Percentiles rank a stretch among this genome's conserved stretches.
These are phyloP conservation scores for Cossypha caffra DNA, from an alignment of 2,797 vertebrate species.

Conservation along the genomic window DNA sequence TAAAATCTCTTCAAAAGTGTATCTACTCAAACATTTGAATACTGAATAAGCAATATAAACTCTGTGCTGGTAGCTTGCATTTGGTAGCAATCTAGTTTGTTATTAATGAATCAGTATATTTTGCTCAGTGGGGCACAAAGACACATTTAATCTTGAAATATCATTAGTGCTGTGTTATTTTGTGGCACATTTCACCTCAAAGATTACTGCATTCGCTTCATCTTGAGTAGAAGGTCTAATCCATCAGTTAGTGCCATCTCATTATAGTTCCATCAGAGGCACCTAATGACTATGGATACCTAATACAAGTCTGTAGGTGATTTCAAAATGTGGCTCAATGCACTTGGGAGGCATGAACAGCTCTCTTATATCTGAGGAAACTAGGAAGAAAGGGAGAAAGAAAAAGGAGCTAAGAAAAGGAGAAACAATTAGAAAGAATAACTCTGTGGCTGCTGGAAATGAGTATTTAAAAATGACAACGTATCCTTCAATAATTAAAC, in stretches of 20 bases:
- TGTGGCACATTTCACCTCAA: constrained; percentile 13
- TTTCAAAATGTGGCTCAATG: neutral
- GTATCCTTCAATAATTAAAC: neutral
- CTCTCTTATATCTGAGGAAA: neutral
- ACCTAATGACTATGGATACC: neutral
- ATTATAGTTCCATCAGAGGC: neutral
- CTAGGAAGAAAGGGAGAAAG: neutral
- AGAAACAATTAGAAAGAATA: neutral
- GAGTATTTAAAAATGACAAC: neutral
- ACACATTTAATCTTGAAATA: constrained; percentile 4
- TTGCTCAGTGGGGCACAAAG: neutral
- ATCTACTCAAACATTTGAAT: neutral
- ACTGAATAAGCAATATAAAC: neutral
- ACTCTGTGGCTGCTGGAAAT: neutral
- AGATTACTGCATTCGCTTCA: neutral
- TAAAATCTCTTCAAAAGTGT: neutral
- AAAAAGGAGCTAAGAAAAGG: neutral
- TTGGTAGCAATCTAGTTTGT: constrained; percentile 4
- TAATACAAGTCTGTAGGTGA: neutral
- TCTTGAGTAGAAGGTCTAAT: neutral
- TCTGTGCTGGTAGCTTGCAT: neutral
- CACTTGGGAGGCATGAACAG: neutral
- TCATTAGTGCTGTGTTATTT: neutral
- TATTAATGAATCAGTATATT: constrained; percentile 21
- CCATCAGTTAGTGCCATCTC: constrained; percentile 22